A percentile compares a stretch with the other conserved stretches of the same genome.
phyloP scores from a whole-genome alignment of 2,888 invertebrate genomes.

The Lepidocyrtoides sp. region DNA sequence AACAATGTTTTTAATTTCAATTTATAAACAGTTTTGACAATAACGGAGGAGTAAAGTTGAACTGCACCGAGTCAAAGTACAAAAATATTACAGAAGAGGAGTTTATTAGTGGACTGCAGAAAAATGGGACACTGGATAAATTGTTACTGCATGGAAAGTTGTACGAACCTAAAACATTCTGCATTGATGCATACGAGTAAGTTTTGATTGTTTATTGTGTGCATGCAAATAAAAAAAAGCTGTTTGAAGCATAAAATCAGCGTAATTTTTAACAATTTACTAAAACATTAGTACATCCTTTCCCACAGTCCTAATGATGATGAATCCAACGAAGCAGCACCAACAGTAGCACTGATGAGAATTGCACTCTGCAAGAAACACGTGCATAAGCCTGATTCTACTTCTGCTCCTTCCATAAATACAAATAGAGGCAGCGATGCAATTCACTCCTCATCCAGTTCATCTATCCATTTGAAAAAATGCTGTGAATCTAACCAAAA shows the following conservation, averaged over 20 bases:
- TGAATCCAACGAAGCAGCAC: neutral
- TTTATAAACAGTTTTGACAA: no score
- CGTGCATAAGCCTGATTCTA: neutral
- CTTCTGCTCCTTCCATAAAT: no score
- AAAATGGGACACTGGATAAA: neutral
- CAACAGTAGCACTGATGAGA: neutral
- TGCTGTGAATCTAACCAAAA: conserved; percentile 38
- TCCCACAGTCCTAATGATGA: conserved; percentile 56
- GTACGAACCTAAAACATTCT: conserved; percentile 36
- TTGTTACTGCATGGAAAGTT: neutral
- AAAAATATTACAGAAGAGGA: conserved; percentile 33
- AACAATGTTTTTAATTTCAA: no score
- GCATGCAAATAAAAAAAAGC: neutral
- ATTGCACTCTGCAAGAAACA: conserved; percentile 32
- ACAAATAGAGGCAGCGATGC: no score
- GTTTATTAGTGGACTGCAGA: conserved; percentile 5
- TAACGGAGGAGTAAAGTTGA: conserved; percentile 23
- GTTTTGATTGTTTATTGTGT: neutral
- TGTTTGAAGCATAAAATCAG: neutral
- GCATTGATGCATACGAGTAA: conserved; percentile 58
- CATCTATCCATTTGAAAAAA: conserved; percentile 18
- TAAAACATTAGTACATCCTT: conserved; percentile 37
- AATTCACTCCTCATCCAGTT: neutral
- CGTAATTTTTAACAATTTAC: conserved; percentile 30
- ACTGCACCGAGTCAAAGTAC: conserved; percentile 10